Base-by-base conservation (phyloP, 2,888 invertebrate species). In the Clepsis dumicolana region DNA sequence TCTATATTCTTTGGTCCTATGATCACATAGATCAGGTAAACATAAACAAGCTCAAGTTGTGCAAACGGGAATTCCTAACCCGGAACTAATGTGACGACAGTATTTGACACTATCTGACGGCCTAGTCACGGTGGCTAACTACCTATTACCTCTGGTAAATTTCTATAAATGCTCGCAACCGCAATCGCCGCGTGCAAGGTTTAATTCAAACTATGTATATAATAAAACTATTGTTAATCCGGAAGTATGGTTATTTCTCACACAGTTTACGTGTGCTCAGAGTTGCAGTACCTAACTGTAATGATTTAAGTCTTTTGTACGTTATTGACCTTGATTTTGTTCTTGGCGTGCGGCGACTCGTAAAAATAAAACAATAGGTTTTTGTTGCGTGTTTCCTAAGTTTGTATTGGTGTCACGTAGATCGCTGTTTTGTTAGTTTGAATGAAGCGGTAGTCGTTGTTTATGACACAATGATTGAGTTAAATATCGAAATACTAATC, bases 301-400 rank as follows among this genome's bases (percentile, higher is more conserved):
- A 68, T 52, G 56, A 68, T 62, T 62, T 44, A 48, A 64, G 32
- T 59, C 59, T 64, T 63, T 68, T 64, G 68, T 68, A 64, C 64
- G 63, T 32, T 59, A 59, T 68, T 68, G 64, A 68, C 68, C 68
- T 68, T 68, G 68, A 64, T 68, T 64, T 18, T 57, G 57, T 68
- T 68, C 63, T 68, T 68, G 59, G 64, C 68, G 68, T 68, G 68
- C 63, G 68, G 52, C 52, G 57, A 24, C 21, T 53, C 52, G 59
- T 68, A 68, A 68, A 64, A 64, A 68, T 59, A 64, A 68, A 68
- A 68, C 64, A 68, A 68, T 68, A 68, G 68, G 52, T 68, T 68
- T 67, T 68, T 68, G 68, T 68, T 68, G 64, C 68, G 68, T 68
- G 68, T 68, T 68, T 64, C 64, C 64, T 41, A 64, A 64, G 52